Percentiles rank a stretch among this genome's conserved stretches.
Evolutionary conservation across 2,888 invertebrate species (phyloP).

Genomic region (Odontocolon sp.): DNA sequence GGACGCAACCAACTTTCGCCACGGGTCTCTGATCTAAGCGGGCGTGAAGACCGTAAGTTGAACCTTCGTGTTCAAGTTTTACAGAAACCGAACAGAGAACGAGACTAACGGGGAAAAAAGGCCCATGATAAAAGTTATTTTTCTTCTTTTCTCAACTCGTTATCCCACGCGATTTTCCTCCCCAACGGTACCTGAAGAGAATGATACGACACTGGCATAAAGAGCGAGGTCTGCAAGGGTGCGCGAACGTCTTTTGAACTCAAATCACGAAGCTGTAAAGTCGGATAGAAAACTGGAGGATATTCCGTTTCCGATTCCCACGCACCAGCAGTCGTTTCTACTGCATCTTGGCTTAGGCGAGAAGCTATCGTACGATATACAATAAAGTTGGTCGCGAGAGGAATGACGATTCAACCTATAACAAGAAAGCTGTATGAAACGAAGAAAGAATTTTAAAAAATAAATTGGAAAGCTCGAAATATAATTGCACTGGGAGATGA

Average conservation of each 20-base stretch:
- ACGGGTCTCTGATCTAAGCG: background rate
- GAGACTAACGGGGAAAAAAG: background rate
- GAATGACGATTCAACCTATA: background rate
- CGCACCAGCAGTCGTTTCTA: background rate
- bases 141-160: conserved; percentile 39
- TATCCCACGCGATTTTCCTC: conserved; percentile 27
- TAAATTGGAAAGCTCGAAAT: conserved; percentile 6
- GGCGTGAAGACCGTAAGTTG: background rate
- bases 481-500: background rate
- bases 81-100: background rate
- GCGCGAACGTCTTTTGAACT: background rate
- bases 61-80: background rate
- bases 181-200: background rate
- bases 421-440: too few species aligned
- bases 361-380: background rate
- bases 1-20: conserved; percentile 41
- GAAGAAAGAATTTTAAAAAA: too few species aligned
- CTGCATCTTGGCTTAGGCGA: background rate
- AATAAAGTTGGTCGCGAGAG: background rate
- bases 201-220: background rate
- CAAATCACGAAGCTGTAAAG: conserved; percentile 2
- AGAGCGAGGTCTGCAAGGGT: background rate
- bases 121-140: conserved; percentile 1
- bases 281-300: background rate
- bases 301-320: too few species aligned